These are phyloP conservation scores for Pimpla rufipes DNA, from an alignment of 2,888 invertebrate species.

Conservation along the genomic window DNA sequence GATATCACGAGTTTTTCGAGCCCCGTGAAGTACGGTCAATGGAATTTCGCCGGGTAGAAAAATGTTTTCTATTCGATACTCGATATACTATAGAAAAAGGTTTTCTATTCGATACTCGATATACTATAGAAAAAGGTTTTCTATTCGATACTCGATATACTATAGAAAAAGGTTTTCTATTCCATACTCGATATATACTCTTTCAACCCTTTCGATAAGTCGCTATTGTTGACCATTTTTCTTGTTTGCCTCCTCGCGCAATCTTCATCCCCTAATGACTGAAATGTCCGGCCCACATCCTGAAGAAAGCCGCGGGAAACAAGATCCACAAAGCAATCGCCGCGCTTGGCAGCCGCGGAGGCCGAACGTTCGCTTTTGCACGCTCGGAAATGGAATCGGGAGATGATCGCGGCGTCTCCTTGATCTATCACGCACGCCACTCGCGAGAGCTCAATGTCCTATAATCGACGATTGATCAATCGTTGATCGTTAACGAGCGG, in stretches of 20 bases:
- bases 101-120: too few relatives aligned
- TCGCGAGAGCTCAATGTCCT: constrained; percentile 46
- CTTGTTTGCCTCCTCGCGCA: not conserved
- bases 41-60: too few relatives aligned
- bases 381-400: constrained; percentile 39
- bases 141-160: too few relatives aligned
- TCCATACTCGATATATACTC: not conserved
- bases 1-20: not conserved
- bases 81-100: too few relatives aligned
- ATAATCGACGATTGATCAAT: constrained; percentile 52
- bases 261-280: not conserved
- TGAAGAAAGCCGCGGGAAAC: constrained; percentile 3
- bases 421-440: constrained; percentile 58
- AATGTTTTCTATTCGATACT: too few relatives aligned
- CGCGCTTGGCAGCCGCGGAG: constrained; percentile 7
- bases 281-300: not conserved
- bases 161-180: not conserved
- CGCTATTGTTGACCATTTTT: not conserved
- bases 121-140: too few relatives aligned
- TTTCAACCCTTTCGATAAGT: not conserved
- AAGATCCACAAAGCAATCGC: constrained; percentile 2
- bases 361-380: constrained; percentile 8
- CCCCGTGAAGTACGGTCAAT: too few relatives aligned
- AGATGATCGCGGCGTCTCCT: constrained; percentile 44
- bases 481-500: constrained; percentile 28